Evolutionary conservation across 2,797 vertebrate species (phyloP).

Genomic region (Oryzias sinensis): DNA sequence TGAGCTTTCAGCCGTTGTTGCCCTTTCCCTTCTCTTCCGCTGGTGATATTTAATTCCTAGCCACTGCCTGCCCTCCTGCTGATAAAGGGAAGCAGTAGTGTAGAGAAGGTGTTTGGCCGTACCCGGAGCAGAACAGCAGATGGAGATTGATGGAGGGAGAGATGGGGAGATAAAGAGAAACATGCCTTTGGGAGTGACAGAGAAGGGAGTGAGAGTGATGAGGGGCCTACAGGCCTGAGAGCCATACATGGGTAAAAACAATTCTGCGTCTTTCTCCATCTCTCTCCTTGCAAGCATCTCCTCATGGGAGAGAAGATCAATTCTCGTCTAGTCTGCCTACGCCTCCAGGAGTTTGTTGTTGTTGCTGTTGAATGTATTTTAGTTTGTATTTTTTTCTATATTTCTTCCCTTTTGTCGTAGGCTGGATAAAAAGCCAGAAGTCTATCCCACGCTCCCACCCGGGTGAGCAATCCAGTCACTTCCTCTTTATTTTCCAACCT

Average conservation of each 20-base stretch:
- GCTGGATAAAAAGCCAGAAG: conserved; percentile 48
- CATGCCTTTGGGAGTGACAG: conserved; percentile 62
- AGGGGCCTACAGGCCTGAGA: conserved; percentile 68
- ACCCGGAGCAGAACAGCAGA: conserved; percentile 63
- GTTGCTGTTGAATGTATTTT: conserved; percentile 46
- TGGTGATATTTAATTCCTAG: conserved; percentile 42
- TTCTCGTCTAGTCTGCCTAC: conserved; percentile 78
- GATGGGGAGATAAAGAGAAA: conserved; percentile 68
- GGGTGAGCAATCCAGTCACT: conserved; percentile 45
- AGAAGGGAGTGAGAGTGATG: conserved; percentile 58
- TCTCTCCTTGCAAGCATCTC: conserved; percentile 56
- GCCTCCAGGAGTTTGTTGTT: conserved; percentile 75
- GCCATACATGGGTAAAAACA: conserved; percentile 69
- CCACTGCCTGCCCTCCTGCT: conserved; percentile 32
- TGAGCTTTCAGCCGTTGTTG: not conserved
- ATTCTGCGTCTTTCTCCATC: conserved; percentile 57
- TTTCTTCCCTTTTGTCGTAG: conserved; percentile 48
- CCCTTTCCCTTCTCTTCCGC: not conserved
- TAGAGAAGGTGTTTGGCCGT: conserved; percentile 52
- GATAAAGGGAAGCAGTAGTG: conserved; percentile 39
- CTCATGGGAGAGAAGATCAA: conserved; percentile 78
- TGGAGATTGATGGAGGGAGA: conserved; percentile 70
- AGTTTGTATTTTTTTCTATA: conserved; percentile 34
- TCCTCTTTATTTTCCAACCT: conserved; percentile 38
- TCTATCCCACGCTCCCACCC: conserved; percentile 47